Conservation (phyloP, 2,888 invertebrate species). For the Petrophora chlorosata region DNA sequence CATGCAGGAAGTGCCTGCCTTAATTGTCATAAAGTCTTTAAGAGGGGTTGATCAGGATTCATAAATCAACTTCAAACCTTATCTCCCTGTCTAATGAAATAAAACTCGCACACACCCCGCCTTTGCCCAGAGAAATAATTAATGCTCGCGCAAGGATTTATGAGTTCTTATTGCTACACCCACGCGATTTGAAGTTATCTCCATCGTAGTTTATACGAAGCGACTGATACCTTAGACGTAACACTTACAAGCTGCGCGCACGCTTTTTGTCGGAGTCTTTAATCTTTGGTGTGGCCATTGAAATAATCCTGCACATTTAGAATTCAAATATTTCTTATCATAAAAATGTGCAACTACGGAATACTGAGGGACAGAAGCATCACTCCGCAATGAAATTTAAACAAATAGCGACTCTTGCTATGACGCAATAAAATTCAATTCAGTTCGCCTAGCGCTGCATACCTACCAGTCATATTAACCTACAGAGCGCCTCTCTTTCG, state of each 20-base stretch:
- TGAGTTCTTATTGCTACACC: slow-evolving; percentile 74
- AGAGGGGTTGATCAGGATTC: slow-evolving; percentile 51
- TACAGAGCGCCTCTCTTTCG: too few species aligned
- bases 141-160: slow-evolving; percentile 69
- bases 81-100: slow-evolving; percentile 72
- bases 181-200: slow-evolving; percentile 57
- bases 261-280: background rate
- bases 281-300: too few species aligned
- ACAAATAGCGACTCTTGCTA: too few species aligned
- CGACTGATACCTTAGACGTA: slow-evolving; percentile 46
- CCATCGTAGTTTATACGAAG: slow-evolving; percentile 47
- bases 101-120: slow-evolving; percentile 55
- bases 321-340: too few species aligned
- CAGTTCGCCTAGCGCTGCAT: too few species aligned
- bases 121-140: slow-evolving; percentile 64
- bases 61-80: slow-evolving; percentile 68
- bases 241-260: background rate
- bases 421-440: too few species aligned
- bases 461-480: too few species aligned
- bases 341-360: too few species aligned
- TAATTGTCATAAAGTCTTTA: slow-evolving; percentile 47
- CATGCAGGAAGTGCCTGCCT: slow-evolving; percentile 47
- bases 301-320: too few species aligned
- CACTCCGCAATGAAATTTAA: too few species aligned
- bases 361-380: too few species aligned